Base-by-base conservation (phyloP, 2,797 vertebrate species). In the Gymnothorax javanicus region DNA sequence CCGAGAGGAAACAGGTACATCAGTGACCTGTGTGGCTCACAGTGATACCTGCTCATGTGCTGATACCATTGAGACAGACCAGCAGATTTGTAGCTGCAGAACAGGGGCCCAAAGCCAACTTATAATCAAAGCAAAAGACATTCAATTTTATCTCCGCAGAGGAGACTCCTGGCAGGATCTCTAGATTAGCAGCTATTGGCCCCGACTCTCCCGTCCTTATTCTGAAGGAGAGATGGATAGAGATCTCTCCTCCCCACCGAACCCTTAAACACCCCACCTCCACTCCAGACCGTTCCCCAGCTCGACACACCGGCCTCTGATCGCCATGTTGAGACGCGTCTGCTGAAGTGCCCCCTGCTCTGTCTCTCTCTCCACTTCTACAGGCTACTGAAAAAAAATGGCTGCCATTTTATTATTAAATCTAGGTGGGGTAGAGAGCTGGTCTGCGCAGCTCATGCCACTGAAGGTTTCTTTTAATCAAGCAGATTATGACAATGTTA, bases 111-210 rank as follows among this genome's bases (percentile, higher is more conserved):
- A 88, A 89, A 90, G 91, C 90, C 88, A 85, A 85, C 4, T 25
- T 6, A 90, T 90, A 91, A 94, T 94, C 93, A 94, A 94, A 94
- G 91, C 89, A 75, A 87, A 86, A 79, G 4, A 86, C 92, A 89
- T 90, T 85, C 90, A 90, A 92, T 90, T 90, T 83, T 87, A 27
- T 90, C 92, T 91, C 88, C 85, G 85, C 64, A 83, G 90, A 77
- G 91, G 81, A 86, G 90, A 86, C 88, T 83, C 87, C 84, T 85
- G 87, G 86, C 84, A 83, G 87, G 82, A 84, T 82, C 87, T 87
- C 86, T 85, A 25, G 3, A 81, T 4, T 79, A 20, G 43, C 58
- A 3, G 23, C 58, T 20, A 54, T 56, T 69, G 2, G 67, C 64
- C 69, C n/a, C 43, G 7, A 2, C 67, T 86, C 85, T 57, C 7